phyloP scores from a whole-genome alignment of 2,113 vertebrate species.

The Pelusios castaneus region DNA sequence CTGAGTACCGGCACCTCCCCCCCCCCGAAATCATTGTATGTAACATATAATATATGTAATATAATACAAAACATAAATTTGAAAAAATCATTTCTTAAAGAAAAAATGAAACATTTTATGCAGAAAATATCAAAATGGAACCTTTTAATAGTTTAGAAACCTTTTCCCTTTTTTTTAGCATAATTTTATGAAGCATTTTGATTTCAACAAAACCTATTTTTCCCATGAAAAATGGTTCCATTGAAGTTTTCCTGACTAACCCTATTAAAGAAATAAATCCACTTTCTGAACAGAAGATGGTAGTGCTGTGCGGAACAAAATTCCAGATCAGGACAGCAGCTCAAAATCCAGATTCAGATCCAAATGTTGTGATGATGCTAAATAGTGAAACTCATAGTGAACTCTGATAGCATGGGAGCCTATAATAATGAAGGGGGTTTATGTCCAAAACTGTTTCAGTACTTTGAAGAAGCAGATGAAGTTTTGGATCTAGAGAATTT shows the following conservation, averaged over 20 bases:
- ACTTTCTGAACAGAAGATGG: not conserved
- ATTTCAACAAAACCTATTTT: not conserved
- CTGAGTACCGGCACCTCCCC: no score
- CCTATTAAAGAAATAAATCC: not conserved
- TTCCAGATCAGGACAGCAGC: not conserved
- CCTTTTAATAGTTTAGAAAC: not conserved
- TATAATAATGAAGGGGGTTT: not conserved
- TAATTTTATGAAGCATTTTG: not conserved
- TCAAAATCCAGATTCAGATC: not conserved
- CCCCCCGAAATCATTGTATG: no score
- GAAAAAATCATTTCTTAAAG: no score
- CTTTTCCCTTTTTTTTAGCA: not conserved
- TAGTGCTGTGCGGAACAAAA: not conserved
- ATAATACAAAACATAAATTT: not conserved
- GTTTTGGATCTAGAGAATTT: not conserved
- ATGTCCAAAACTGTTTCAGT: not conserved
- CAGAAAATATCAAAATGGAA: not conserved
- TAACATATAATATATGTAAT: not conserved
- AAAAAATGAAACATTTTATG: accelerated
- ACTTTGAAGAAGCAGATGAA: not conserved
- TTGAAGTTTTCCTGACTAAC: not conserved
- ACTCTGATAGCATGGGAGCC: not conserved
- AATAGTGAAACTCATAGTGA: not conserved
- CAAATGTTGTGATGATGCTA: not conserved
- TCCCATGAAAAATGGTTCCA: not conserved